phyloP scores from a whole-genome alignment of 2,888 invertebrate genomes.

The Sussaba pulchella region DNA sequence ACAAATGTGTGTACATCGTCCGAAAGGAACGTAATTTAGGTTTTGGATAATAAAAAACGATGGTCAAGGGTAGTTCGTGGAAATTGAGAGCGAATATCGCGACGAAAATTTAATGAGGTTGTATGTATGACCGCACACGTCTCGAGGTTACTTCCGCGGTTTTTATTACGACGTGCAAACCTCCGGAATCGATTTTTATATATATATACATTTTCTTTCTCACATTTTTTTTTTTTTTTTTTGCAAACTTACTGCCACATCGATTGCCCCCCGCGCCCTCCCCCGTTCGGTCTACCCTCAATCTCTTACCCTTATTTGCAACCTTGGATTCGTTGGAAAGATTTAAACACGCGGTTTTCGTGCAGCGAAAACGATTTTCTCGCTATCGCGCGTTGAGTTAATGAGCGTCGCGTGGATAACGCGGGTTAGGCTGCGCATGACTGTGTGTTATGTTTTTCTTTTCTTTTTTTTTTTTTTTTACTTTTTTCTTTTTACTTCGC shows the following conservation, averaged over 20 bases:
- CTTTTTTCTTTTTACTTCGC: slow-evolving; percentile 5
- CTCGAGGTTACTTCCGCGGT: slow-evolving; percentile 19
- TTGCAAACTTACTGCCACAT: slow-evolving; percentile 42
- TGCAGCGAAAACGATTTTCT: slow-evolving; percentile 44
- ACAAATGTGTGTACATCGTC: background rate
- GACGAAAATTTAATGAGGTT: slow-evolving; percentile 44
- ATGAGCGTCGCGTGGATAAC: slow-evolving; percentile 32
- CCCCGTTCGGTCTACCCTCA: background rate
- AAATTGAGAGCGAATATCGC: background rate
- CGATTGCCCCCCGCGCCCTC: slow-evolving; percentile 23
- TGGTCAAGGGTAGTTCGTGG: background rate
- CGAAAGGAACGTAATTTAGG: background rate
- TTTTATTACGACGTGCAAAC: slow-evolving; percentile 9
- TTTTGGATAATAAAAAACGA: slow-evolving; percentile 7
- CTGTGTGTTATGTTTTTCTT: too few species aligned
- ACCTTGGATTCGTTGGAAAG: slow-evolving; percentile 38
- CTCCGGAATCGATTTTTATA: slow-evolving; percentile 46
- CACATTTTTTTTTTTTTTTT: too few species aligned
- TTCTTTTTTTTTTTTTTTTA: too few species aligned
- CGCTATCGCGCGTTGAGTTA: slow-evolving; percentile 42
- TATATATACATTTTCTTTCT: too few species aligned
- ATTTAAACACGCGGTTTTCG: slow-evolving; percentile 42
- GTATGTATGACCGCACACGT: slow-evolving; percentile 1
- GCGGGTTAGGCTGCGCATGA: slow-evolving; percentile 6
- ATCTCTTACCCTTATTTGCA: background rate